phyloP scores from a whole-genome alignment of 2,888 invertebrate species.

The Cheilosia impressa region DNA sequence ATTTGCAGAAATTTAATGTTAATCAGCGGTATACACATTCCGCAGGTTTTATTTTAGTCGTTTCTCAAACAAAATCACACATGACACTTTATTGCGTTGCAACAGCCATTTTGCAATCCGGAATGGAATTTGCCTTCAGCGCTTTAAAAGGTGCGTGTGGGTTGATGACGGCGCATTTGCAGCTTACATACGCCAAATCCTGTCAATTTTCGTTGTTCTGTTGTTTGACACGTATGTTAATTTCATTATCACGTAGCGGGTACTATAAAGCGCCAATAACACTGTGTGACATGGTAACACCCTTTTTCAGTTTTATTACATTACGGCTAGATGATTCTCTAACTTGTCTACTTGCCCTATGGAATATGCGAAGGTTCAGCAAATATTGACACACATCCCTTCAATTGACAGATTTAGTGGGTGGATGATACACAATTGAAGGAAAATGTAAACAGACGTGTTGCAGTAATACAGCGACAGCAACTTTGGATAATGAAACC shows the following conservation, averaged over 20 bases:
- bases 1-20: conserved; percentile 43
- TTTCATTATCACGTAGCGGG: conserved; percentile 26
- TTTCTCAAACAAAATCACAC: not conserved
- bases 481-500: no score
- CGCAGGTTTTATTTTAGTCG: not conserved
- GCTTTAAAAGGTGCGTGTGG: conserved; percentile 13
- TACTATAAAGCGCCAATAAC: not conserved
- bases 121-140: not conserved
- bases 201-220: conserved; percentile 22
- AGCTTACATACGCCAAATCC: conserved; percentile 10
- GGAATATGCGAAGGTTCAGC: not conserved
- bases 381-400: not conserved
- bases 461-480: no score
- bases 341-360: conserved; percentile 16
- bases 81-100: conserved; percentile 24
- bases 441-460: no score
- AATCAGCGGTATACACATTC: conserved; percentile 28
- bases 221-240: conserved; percentile 38
- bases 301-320: conserved; percentile 51
- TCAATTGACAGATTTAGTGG: not conserved
- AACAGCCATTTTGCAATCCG: conserved; percentile 4
- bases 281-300: conserved; percentile 31
- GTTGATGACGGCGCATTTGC: conserved; percentile 13
- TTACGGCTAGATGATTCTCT: conserved; percentile 35
- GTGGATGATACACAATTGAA: no score